Evolutionary conservation across 2,113 vertebrate genomes (phyloP).

Genomic region (Pantherophis guttatus): DNA sequence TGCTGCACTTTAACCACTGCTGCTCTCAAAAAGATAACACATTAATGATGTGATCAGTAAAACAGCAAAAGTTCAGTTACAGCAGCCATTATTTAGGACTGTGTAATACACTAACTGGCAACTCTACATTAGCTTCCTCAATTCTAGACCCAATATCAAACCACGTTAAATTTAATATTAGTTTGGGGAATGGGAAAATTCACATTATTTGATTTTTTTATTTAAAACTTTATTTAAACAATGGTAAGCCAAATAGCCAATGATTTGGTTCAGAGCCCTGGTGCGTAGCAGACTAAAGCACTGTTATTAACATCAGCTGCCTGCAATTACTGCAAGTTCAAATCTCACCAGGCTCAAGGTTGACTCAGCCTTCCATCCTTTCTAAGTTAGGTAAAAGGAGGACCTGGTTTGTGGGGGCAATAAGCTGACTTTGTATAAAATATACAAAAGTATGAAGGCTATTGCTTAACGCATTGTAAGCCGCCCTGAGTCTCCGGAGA

Average conservation of each 20-base stretch:
- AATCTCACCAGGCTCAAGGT: too few species aligned
- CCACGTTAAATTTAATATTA: background rate
- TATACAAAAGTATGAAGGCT: too few species aligned
- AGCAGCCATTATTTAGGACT: background rate
- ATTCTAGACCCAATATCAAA: background rate
- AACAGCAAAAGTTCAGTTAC: background rate
- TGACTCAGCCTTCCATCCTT: too few species aligned
- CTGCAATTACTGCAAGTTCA: too few species aligned
- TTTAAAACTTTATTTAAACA: background rate
- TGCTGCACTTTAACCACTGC: background rate
- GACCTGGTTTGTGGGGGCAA: too few species aligned
- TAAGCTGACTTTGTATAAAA: too few species aligned
- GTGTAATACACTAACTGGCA: background rate
- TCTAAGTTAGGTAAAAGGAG: too few species aligned
- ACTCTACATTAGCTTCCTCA: background rate
- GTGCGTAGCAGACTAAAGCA: too few species aligned
- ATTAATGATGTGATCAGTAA: background rate
- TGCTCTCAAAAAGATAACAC: background rate
- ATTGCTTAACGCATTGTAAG: too few species aligned
- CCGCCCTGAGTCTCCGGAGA: too few species aligned
- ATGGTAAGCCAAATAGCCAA: background rate
- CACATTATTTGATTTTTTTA: background rate
- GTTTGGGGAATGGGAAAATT: background rate
- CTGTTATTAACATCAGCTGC: too few species aligned
- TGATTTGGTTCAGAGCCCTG: background rate